These are phyloP conservation scores for Zosterops lateralis DNA, from an alignment of 2,113 vertebrate species.

Conservation along the genomic window DNA sequence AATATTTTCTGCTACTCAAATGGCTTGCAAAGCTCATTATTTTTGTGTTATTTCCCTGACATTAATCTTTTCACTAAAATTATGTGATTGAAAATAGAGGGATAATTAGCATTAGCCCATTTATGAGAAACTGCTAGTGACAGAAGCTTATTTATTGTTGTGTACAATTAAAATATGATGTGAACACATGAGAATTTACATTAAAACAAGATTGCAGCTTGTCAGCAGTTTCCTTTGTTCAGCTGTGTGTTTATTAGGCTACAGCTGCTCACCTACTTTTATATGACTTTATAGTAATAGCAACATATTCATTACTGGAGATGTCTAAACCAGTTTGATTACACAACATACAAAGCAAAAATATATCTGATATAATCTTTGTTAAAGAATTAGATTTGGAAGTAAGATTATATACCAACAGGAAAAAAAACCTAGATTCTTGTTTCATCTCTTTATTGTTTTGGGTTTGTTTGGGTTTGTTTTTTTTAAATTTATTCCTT, in stretches of 20 bases:
- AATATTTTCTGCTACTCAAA: background rate
- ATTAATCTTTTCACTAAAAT: background rate
- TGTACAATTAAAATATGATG: background rate
- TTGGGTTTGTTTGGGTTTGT: background rate
- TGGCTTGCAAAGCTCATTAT: background rate
- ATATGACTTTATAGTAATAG: slow-evolving; percentile 37
- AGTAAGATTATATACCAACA: background rate
- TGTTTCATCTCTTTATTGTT: background rate
- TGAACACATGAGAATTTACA: slow-evolving; percentile 51
- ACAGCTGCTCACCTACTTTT: slow-evolving; percentile 51
- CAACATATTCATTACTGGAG: slow-evolving; percentile 33
- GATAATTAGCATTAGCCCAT: slow-evolving; percentile 51
- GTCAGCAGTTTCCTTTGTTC: slow-evolving; percentile 47
- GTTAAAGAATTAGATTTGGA: background rate
- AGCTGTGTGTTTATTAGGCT: slow-evolving; percentile 48
- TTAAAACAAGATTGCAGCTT: slow-evolving; percentile 42
- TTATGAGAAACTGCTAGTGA: slow-evolving; percentile 46
- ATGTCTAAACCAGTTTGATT: slow-evolving; percentile 40
- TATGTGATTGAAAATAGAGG: slow-evolving; percentile 8
- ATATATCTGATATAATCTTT: background rate
- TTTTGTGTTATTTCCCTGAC: background rate
- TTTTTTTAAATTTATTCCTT: background rate
- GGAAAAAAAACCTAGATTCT: background rate
- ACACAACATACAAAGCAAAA: background rate
- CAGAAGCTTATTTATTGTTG: slow-evolving; percentile 28